Percentiles rank a stretch among this genome's conserved stretches.
Evolutionary conservation across 2,888 invertebrate species (phyloP).

Genomic region (Fragum fragum): DNA sequence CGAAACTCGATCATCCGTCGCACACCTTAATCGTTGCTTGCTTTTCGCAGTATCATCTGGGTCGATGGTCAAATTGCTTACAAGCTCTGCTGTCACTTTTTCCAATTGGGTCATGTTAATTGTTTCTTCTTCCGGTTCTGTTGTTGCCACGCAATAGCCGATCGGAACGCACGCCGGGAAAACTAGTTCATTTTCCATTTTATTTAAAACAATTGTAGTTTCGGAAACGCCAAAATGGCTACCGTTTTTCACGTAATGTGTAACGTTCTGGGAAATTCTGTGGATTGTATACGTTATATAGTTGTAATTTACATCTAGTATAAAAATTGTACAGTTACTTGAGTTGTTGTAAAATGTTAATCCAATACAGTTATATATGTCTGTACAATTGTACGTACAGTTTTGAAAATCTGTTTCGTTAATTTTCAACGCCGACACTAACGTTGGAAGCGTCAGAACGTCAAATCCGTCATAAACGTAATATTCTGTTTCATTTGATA

Average conservation of each 20-base stretch:
- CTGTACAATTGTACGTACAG: neutral
- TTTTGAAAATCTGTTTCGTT: neutral
- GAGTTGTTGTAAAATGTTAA: constrained; percentile 9
- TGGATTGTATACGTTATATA: neutral
- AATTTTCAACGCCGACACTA: neutral
- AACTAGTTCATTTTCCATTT: neutral
- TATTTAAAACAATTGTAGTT: neutral
- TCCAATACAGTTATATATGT: neutral
- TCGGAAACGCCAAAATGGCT: neutral
- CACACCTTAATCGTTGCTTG: neutral
- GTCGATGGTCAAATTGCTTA: constrained; percentile 8
- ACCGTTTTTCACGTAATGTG: constrained; percentile 1
- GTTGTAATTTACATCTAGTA: neutral
- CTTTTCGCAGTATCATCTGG: neutral
- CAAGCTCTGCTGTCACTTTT: constrained; percentile 1
- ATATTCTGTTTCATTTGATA: constrained; percentile 5
- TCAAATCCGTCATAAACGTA: constrained; percentile 9
- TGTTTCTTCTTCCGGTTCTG: neutral
- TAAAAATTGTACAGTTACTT: neutral
- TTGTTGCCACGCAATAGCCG: neutral
- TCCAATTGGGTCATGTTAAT: neutral
- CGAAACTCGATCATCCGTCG: neutral
- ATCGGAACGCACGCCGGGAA: constrained; percentile 18
- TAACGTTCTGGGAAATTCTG: neutral
- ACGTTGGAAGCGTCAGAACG: neutral